These are phyloP conservation scores for Camponotus vicinus DNA, from an alignment of 1,140 invertebrate species.

Conservation along the genomic window DNA sequence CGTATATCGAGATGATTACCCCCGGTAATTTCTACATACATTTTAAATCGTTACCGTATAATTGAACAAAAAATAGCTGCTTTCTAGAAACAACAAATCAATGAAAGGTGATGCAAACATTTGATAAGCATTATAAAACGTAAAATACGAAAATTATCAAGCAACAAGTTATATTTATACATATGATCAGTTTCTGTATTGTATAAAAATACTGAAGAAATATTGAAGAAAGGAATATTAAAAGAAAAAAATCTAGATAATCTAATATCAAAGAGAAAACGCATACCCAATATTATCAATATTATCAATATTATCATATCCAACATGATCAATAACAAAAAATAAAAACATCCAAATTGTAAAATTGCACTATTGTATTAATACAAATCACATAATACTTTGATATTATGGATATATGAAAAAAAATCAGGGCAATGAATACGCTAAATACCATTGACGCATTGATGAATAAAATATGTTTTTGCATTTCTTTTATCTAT, in stretches of 20 bases:
- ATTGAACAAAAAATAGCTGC: not conserved
- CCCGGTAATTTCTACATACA: not conserved
- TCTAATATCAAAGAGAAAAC: not conserved
- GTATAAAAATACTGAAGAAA: not conserved
- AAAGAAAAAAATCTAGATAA: not conserved
- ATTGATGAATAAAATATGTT: not conserved
- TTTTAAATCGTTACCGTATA: conserved; percentile 23
- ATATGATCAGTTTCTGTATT: not conserved
- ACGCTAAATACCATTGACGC: not conserved
- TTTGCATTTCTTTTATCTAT: no score
- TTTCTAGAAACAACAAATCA: not conserved
- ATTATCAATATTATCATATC: not conserved
- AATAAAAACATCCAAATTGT: not conserved
- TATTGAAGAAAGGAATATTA: no score
- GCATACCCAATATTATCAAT: no score
- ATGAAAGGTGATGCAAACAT: not conserved
- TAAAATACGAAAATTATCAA: not conserved
- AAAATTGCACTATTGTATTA: not conserved
- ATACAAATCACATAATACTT: not conserved
- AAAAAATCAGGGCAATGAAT: no score
- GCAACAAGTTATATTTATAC: no score
- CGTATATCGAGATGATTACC: not conserved
- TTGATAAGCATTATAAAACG: not conserved
- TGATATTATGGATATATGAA: not conserved
- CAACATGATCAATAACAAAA: not conserved